Evolutionary conservation across 2,797 vertebrate genomes (phyloP).

Genomic region (Carcharodon carcharias): DNA sequence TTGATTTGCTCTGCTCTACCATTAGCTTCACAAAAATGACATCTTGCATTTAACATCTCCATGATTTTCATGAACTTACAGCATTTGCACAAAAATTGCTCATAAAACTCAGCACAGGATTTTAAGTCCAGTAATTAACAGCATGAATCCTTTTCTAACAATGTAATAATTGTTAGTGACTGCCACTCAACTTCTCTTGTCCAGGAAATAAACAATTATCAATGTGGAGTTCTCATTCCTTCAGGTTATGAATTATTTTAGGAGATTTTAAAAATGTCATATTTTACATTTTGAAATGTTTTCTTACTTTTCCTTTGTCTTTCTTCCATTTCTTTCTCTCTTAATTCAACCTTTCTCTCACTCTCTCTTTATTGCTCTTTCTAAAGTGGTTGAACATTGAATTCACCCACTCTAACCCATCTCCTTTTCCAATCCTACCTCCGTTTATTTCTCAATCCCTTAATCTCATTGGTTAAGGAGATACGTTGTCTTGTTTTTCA

Average conservation of each 20-base stretch:
- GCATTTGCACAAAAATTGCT: no score
- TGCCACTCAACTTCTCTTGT: not conserved
- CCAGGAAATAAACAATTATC: not conserved
- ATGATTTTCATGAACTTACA: not conserved
- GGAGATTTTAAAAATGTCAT: not conserved
- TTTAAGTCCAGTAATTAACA: not conserved
- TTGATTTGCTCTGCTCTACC: not conserved
- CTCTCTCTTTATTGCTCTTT: no score
- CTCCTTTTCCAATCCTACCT: no score
- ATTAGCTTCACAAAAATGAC: not conserved
- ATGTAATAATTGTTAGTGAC: not conserved
- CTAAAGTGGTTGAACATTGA: no score
- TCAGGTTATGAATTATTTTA: not conserved
- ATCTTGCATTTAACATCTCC: not conserved
- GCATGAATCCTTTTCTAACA: not conserved
- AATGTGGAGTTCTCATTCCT: not conserved
- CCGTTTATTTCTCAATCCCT: no score
- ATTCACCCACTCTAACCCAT: no score
- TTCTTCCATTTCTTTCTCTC: no score
- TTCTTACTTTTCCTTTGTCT: no score
- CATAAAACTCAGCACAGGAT: not conserved
- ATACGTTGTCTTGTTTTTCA: no score
- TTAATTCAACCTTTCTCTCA: no score
- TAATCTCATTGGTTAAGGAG: no score
- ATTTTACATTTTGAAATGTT: no score